Conservation (phyloP, 2,888 invertebrate species). For the Caenorhabditis becei region DNA sequence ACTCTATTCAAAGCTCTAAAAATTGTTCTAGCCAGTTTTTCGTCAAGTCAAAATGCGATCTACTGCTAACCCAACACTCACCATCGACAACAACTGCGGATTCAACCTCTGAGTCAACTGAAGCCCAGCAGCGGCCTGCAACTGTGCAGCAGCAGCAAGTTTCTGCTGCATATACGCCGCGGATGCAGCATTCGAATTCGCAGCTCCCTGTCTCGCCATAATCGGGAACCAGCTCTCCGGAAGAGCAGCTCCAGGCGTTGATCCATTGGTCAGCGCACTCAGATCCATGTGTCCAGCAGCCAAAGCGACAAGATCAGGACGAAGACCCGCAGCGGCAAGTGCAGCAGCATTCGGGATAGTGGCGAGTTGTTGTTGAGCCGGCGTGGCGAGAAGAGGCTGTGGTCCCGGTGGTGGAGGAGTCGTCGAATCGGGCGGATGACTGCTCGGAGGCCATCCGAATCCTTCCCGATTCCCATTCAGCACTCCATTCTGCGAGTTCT, state of each 20-base stretch:
- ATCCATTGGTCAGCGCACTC: constrained; percentile 27
- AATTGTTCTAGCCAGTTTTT: too few species aligned
- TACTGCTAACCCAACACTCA: constrained; percentile 12
- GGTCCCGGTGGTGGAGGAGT: constrained; percentile 46
- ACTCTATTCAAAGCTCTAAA: too few species aligned
- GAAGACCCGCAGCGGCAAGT: constrained; percentile 34
- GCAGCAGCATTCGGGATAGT: constrained; percentile 44
- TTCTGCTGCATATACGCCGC: constrained; percentile 45
- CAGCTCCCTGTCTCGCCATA: constrained; percentile 20
- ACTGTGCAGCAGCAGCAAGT: constrained; percentile 31
- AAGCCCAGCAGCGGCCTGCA: constrained; percentile 30
- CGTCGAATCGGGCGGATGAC: constrained; percentile 71
- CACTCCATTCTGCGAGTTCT: constrained; percentile 43
- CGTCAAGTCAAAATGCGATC: neutral
- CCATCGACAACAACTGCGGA: constrained; percentile 44
- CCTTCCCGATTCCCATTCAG: constrained; percentile 30
- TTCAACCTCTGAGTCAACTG: constrained; percentile 15
- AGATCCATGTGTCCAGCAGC: constrained; percentile 45
- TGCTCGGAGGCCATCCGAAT: constrained; percentile 70
- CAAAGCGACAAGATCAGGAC: constrained; percentile 50
- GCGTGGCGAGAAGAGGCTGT: constrained; percentile 13
- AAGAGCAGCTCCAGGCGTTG: constrained; percentile 8
- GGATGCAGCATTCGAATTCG: constrained; percentile 23
- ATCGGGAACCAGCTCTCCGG: constrained; percentile 22
- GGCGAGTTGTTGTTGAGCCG: constrained; percentile 41